Percentiles rank a stretch among this genome's conserved stretches.
These are phyloP conservation scores for Psephotus haematonotus DNA, from an alignment of 2,113 vertebrate genomes.

Conservation along the genomic window DNA sequence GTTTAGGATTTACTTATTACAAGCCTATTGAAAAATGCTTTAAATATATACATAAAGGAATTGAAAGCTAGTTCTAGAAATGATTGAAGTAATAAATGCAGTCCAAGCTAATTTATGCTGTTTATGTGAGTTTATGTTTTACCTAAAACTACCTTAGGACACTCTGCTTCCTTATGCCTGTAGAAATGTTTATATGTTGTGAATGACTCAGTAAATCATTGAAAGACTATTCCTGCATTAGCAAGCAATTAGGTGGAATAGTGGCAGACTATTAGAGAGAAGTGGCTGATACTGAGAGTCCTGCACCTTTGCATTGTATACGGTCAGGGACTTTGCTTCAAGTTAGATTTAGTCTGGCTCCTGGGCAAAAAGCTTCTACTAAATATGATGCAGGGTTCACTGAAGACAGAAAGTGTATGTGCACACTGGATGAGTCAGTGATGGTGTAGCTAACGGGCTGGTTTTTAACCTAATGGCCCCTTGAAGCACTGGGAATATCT, in stretches of 20 bases:
- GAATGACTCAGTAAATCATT: background rate
- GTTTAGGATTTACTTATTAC: background rate
- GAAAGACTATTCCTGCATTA: background rate
- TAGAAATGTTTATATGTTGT: background rate
- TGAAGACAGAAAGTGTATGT: background rate
- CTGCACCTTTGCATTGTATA: background rate
- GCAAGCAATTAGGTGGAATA: background rate
- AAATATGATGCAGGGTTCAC: background rate
- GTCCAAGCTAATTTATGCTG: background rate
- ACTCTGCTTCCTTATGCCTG: background rate
- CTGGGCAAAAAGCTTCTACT: background rate
- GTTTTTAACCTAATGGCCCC: slow-evolving; percentile 17
- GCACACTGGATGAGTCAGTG: background rate
- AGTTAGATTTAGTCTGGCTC: background rate
- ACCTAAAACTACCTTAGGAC: background rate
- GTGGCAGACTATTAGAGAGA: background rate
- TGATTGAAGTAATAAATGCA: background rate
- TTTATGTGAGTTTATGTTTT: background rate
- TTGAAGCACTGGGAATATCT: background rate
- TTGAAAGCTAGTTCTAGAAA: background rate
- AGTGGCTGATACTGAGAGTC: background rate
- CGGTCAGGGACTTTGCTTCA: background rate
- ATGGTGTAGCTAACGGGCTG: background rate
- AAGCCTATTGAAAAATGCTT: background rate
- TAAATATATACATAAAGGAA: background rate